Evolutionary conservation across 2,113 vertebrate genomes (phyloP).

Genomic region (Canis aureus): DNA sequence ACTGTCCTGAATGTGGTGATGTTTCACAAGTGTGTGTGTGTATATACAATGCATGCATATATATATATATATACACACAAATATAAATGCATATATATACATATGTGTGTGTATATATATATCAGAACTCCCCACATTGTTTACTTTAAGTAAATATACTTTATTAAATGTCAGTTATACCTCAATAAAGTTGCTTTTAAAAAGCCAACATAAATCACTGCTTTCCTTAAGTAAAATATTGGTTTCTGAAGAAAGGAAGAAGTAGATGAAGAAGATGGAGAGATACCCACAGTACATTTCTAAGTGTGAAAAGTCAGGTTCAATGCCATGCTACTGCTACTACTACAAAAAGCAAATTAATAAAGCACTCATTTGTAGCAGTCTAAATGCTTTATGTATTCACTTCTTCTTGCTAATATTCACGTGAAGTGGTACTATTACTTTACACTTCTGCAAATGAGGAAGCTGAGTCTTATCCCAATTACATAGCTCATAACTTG

Average conservation of each 20-base stretch:
- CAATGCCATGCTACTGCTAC: not conserved
- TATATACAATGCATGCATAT: too few species aligned
- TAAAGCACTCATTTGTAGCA: not conserved
- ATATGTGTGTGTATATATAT: not conserved
- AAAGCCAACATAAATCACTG: not conserved
- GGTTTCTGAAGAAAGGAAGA: not conserved
- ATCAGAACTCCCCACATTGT: not conserved
- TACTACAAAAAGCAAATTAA: not conserved
- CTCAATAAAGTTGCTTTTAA: not conserved
- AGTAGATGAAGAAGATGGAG: not conserved
- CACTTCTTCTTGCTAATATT: slow-evolving; percentile 21
- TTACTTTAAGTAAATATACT: not conserved
- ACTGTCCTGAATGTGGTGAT: not conserved
- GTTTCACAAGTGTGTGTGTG: not conserved
- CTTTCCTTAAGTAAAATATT: not conserved
- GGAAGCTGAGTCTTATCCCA: not conserved
- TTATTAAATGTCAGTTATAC: not conserved
- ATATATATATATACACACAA: too few species aligned
- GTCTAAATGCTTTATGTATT: not conserved
- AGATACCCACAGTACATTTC: not conserved
- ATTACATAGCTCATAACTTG: not conserved
- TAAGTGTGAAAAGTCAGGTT: not conserved
- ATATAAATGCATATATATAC: too few species aligned
- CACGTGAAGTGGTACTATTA: not conserved
- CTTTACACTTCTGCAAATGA: not conserved